These are phyloP conservation scores for Eriocheir sinensis DNA, from an alignment of 1,140 invertebrate genomes.

Conservation along the genomic window DNA sequence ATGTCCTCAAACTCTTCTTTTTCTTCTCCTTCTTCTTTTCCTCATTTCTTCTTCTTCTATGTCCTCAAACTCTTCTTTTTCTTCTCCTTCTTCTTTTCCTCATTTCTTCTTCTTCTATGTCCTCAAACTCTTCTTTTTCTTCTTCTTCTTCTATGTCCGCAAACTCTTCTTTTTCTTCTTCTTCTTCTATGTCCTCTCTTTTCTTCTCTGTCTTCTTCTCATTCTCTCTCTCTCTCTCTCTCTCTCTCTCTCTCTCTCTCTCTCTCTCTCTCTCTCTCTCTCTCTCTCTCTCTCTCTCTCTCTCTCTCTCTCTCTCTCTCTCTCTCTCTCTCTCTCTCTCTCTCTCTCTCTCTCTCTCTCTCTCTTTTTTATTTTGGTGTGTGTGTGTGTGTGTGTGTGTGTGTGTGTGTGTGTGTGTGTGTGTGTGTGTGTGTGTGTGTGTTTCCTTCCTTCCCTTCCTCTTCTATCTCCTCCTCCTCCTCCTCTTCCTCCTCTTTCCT, in stretches of 20 bases:
- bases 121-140: no score
- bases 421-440: neutral
- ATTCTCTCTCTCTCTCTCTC: neutral
- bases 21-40: no score
- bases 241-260: neutral
- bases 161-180: no score
- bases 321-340: conserved; percentile 3
- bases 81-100: no score
- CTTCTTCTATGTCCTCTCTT: no score
- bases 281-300: neutral
- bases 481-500: neutral
- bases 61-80: no score
- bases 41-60: no score
- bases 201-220: neutral
- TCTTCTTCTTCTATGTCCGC: no score
- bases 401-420: neutral
- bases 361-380: no score
- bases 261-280: neutral
- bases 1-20: neutral
- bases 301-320: neutral
- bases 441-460: neutral
- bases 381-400: no score
- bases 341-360: conserved; percentile 17
- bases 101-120: no score
- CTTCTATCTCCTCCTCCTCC: neutral